These are phyloP conservation scores for Anagyrus pseudococci DNA, from an alignment of 2,888 invertebrate genomes.

Conservation along the genomic window DNA sequence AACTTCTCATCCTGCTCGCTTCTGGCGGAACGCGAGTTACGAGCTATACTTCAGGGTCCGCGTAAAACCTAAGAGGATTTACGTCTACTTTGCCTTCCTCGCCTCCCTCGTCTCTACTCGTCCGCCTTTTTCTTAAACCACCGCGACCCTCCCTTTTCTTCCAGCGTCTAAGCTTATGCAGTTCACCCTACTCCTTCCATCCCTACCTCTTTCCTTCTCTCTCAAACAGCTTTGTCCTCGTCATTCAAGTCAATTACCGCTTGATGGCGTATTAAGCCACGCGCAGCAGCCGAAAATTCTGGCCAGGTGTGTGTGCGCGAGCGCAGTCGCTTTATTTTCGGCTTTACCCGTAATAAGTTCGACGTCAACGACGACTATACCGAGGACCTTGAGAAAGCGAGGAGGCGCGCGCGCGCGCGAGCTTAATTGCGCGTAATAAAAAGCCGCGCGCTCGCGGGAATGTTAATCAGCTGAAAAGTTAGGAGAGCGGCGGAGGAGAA, in stretches of 20 bases:
- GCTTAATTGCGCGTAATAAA: constrained; percentile 20
- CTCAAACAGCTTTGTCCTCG: background rate
- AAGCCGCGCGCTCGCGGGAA: background rate
- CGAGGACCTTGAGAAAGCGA: background rate
- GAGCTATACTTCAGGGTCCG: constrained; percentile 1
- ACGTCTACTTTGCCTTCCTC: constrained; percentile 28
- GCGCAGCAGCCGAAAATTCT: no score
- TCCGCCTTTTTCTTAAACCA: background rate
- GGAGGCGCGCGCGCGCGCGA: background rate
- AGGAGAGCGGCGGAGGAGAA: no score
- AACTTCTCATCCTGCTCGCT: background rate
- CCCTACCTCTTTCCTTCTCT: background rate
- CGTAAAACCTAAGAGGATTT: constrained; percentile 37
- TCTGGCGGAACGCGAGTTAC: background rate
- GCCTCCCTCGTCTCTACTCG: background rate
- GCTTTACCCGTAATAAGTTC: constrained; percentile 22
- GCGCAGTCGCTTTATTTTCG: constrained; percentile 6
- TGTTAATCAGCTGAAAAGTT: no score
- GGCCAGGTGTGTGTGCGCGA: background rate
- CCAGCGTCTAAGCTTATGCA: no score
- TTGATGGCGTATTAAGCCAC: constrained; percentile 15
- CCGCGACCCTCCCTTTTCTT: no score
- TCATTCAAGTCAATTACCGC: constrained; percentile 22
- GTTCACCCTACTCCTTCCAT: no score
- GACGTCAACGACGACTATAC: background rate